phyloP scores from a whole-genome alignment of 2,797 vertebrate species.

The Emydoidea blandingii region DNA sequence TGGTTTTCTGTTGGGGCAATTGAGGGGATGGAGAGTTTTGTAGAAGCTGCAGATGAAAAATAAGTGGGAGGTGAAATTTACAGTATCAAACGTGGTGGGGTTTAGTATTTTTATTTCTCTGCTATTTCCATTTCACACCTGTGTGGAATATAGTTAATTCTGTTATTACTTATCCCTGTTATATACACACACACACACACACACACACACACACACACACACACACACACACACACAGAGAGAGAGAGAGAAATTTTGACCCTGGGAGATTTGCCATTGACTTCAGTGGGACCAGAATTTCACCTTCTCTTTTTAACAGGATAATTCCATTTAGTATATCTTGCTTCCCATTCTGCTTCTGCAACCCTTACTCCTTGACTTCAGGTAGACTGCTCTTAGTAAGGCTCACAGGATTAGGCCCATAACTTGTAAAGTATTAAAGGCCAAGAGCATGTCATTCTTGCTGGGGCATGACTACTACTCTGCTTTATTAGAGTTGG shows the following conservation, averaged over 20 bases:
- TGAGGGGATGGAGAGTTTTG: not conserved
- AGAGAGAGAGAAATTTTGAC: not conserved
- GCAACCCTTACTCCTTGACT: not conserved
- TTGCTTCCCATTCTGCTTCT: not conserved
- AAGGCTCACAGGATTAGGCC: not conserved
- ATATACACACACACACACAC: not conserved
- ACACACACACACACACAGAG: too few relatives aligned
- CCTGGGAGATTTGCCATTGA: not conserved
- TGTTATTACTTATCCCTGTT: not conserved
- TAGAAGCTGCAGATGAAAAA: not conserved
- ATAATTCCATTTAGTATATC: not conserved
- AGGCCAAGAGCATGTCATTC: not conserved
- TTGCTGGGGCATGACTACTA: not conserved
- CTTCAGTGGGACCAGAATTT: not conserved
- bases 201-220: not conserved
- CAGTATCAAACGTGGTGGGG: not conserved
- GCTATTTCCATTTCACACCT: not conserved
- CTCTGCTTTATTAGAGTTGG: accelerated
- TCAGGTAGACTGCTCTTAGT: not conserved
- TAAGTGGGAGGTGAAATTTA: not conserved
- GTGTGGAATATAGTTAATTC: slow-evolving; percentile 9
- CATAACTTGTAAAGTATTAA: accelerated
- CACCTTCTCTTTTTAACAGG: not conserved
- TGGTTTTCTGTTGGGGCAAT: not conserved
- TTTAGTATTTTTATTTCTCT: not conserved